A percentile compares a stretch with the other conserved stretches of the same genome.
Evolutionary conservation across 2,797 vertebrate species (phyloP).

Genomic region (Sebastes elongatus): DNA sequence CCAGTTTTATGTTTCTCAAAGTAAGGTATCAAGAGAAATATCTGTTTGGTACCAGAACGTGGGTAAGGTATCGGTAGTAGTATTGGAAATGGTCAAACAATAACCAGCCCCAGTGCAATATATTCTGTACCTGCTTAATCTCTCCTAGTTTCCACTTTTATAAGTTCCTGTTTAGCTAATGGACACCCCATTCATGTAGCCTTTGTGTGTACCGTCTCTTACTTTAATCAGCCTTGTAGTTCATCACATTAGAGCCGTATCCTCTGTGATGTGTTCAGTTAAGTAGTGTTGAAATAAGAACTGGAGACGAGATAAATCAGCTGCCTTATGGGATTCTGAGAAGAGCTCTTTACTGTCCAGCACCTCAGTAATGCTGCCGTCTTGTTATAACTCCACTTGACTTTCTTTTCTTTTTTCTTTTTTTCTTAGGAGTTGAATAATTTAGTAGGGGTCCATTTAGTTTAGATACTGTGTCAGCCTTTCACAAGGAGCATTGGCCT

Average conservation of each 20-base stretch:
- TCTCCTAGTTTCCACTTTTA: neutral
- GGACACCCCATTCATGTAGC: neutral
- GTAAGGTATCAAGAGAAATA: neutral
- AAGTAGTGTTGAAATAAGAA: slow-evolving; percentile 24
- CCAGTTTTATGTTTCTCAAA: neutral
- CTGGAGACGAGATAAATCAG: slow-evolving; percentile 30
- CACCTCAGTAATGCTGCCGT: slow-evolving; percentile 38
- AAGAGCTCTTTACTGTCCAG: slow-evolving; percentile 33
- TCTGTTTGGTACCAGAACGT: neutral
- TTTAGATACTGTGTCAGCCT: slow-evolving; percentile 72
- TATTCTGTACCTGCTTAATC: neutral
- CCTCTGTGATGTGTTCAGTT: neutral
- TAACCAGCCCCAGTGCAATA: neutral
- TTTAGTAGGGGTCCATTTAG: slow-evolving; percentile 73
- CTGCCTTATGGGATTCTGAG: slow-evolving; percentile 31
- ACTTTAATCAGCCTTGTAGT: neutral
- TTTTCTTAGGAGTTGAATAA: slow-evolving; percentile 59
- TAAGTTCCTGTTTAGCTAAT: neutral
- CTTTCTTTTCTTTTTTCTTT: slow-evolving; percentile 27
- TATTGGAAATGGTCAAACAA: neutral
- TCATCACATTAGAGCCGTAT: neutral
- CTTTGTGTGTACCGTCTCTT: neutral
- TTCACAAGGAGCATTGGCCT: slow-evolving; percentile 50
- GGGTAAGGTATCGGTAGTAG: neutral
- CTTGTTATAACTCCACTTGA: slow-evolving; percentile 39